Evolutionary conservation across 2,797 vertebrate genomes (phyloP).

Genomic region (Sebastes oblongus): DNA sequence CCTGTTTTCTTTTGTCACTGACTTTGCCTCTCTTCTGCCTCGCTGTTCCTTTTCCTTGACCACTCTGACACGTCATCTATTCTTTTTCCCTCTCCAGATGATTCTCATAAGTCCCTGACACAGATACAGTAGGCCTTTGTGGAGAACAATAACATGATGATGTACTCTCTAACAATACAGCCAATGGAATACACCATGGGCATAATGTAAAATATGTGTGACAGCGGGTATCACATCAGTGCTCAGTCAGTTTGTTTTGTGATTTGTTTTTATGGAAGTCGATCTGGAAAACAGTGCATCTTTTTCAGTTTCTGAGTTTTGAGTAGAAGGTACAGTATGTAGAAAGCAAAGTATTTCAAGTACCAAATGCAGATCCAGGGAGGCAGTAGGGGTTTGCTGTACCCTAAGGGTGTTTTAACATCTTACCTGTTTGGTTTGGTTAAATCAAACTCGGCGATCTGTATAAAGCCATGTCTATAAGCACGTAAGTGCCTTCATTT

Average conservation of each 20-base stretch:
- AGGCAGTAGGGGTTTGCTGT: neutral
- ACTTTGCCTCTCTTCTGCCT: slow-evolving; percentile 14
- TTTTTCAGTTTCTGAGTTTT: neutral
- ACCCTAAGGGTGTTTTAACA: neutral
- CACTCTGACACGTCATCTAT: slow-evolving; percentile 18
- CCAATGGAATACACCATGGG: neutral
- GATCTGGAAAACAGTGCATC: neutral
- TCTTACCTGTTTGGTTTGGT: too few species aligned
- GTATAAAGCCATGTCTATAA: too few species aligned
- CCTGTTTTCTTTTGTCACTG: slow-evolving; percentile 1
- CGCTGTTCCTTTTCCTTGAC: neutral
- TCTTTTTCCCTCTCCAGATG: slow-evolving; percentile 28
- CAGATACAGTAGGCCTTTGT: slow-evolving; percentile 14
- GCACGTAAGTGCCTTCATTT: too few species aligned
- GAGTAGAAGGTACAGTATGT: neutral
- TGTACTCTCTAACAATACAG: slow-evolving; percentile 2
- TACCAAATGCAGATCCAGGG: neutral
- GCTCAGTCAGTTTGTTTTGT: neutral
- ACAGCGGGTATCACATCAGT: neutral
- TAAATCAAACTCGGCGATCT: too few species aligned
- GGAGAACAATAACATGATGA: slow-evolving; percentile 10
- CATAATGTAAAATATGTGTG: neutral
- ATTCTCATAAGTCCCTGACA: slow-evolving; percentile 25
- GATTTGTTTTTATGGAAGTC: neutral
- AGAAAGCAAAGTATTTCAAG: neutral